Evolutionary conservation across 2,797 vertebrate species (phyloP), one percentile per base, ranked within the genome.

Genomic region (Phataginus tetradactyla): DNA sequence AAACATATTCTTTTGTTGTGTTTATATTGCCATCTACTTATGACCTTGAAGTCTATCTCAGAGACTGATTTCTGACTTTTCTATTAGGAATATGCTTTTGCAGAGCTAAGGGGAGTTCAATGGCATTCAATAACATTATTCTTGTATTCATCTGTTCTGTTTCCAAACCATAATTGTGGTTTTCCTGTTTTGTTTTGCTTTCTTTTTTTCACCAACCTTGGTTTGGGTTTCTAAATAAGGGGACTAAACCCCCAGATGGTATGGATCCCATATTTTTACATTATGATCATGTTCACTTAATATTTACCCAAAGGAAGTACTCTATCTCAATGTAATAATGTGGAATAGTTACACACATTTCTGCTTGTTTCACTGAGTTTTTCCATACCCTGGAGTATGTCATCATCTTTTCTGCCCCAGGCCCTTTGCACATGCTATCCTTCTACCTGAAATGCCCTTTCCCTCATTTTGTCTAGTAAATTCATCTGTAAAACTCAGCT

Each of bases 401-500:
- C 34, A 39, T 68, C 45, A 90, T 59, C 57, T 1, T 80, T 78
- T 80, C 51, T 72, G 39, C 12, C 51, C 21, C 45, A 20, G 34
- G 37, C 25, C 39, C 49, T 95, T 93, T 90, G 53, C n/a, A 85
- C 9, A 34, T 77, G 7, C 8, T 72, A 32, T 53, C 49, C 37
- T 89, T 89, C 27, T 79, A 63, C 11, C 53, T 90, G 32, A 14
- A 86, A 91, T 59, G 17, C 3, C 39, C 39, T 32, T 66, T 66
- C 37, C 37, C 15, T 71, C 29, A 86, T 37, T 66, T 89, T 77
- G 29, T 32, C 83, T 53, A 45, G 37, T 55, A 69, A 96, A 63
- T 87, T 80, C 45, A 90, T 37, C 34, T 90, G 87, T n/a, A 64
- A 91, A 95, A 57, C 53, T 93, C 85, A 74, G 17, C 37, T 91